Evolutionary conservation across 2,888 invertebrate genomes (phyloP).

Genomic region (Drosophila algonquin): DNA sequence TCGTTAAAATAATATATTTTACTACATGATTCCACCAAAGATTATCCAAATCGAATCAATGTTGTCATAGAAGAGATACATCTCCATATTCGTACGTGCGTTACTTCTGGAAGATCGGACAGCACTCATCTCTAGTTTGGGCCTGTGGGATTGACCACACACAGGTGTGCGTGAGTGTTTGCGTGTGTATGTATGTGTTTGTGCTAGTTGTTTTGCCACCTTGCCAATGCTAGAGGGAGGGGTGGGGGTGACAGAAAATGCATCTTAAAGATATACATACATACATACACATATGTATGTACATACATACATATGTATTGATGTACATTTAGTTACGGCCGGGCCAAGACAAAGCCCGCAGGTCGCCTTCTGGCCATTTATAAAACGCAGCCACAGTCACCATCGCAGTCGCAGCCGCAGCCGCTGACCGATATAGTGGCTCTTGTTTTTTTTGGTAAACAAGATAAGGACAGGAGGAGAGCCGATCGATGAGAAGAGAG

Average conservation of each 20-base stretch:
- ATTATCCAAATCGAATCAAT: too few species aligned
- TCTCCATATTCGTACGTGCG: neutral
- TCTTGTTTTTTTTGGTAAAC: conserved; percentile 51
- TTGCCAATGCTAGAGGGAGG: conserved; percentile 11
- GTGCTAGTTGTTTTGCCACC: conserved; percentile 29
- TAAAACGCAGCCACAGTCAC: conserved; percentile 15
- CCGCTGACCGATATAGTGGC: conserved; percentile 51
- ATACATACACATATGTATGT: too few species aligned
- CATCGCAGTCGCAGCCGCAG: neutral
- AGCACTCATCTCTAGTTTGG: neutral
- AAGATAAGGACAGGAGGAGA: conserved; percentile 48
- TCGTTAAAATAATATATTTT: too few species aligned
- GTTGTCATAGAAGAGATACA: too few species aligned
- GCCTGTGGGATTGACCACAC: conserved; percentile 6
- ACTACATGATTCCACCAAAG: too few species aligned
- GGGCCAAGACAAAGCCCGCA: conserved; percentile 19
- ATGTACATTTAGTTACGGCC: neutral
- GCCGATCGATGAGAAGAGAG: neutral
- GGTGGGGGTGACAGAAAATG: conserved; percentile 22
- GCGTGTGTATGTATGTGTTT: conserved; percentile 12
- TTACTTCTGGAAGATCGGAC: neutral
- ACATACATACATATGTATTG: neutral
- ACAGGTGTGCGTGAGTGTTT: conserved; percentile 13
- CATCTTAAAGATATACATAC: conserved; percentile 30
- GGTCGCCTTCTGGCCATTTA: conserved; percentile 8